Percentiles rank a stretch among this genome's conserved stretches.
phyloP scores from a whole-genome alignment of 1,140 invertebrate species.

The Delia radicum region DNA sequence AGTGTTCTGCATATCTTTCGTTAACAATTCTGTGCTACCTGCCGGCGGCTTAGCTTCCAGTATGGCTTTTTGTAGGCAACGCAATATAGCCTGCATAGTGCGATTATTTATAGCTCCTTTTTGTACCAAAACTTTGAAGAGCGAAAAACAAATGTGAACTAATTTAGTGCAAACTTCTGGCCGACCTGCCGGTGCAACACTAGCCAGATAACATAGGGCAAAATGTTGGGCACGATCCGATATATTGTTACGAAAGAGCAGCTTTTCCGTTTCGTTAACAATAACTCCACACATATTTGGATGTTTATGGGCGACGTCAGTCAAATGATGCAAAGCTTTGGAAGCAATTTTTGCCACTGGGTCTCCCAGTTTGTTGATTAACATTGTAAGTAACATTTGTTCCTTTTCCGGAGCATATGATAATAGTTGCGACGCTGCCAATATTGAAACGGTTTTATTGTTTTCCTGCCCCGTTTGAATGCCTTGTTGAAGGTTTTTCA shows the following conservation, averaged over 20 bases:
- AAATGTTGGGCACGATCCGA: slow-evolving; percentile 87
- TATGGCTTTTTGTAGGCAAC: slow-evolving; percentile 52
- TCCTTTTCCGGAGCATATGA: slow-evolving; percentile 86
- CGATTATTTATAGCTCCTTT: slow-evolving; percentile 88
- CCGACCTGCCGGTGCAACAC: slow-evolving; percentile 67
- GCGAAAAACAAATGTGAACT: slow-evolving; percentile 90
- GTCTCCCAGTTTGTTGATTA: slow-evolving; percentile 96
- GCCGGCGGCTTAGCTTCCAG: slow-evolving; percentile 44
- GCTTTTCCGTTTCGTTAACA: slow-evolving; percentile 82
- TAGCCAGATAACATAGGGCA: slow-evolving; percentile 86
- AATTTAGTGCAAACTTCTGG: slow-evolving; percentile 76
- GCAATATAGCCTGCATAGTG: slow-evolving; percentile 82
- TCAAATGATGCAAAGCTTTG: slow-evolving; percentile 83
- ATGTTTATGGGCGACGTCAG: slow-evolving; percentile 80
- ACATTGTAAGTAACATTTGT: slow-evolving; percentile 73
- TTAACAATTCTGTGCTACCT: slow-evolving; percentile 43
- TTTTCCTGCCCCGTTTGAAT: slow-evolving; percentile 61
- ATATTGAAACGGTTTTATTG: slow-evolving; percentile 80
- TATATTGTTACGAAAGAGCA: slow-evolving; percentile 86
- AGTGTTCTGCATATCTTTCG: slow-evolving; percentile 63
- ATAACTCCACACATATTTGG: slow-evolving; percentile 91
- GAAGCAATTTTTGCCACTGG: slow-evolving; percentile 84
- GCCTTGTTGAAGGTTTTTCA: slow-evolving; percentile 50
- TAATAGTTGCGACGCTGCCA: slow-evolving; percentile 76
- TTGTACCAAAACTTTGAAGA: slow-evolving; percentile 91